Evolutionary conservation across 2,888 invertebrate species (phyloP).

Genomic region (Platerodrilus igneus): DNA sequence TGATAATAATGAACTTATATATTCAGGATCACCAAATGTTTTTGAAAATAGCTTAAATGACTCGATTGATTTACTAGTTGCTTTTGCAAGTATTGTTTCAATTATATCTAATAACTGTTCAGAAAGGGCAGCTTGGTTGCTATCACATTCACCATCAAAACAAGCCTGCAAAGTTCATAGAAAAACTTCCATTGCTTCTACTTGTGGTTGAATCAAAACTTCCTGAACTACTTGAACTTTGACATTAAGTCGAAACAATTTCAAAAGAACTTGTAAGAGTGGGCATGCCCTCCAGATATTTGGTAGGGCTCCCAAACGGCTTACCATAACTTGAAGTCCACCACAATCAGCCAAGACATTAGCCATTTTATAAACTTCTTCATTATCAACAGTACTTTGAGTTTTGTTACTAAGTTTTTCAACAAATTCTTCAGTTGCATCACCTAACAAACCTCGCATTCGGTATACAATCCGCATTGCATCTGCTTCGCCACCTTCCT

Average conservation of each 20-base stretch:
- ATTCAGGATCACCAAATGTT: constrained; percentile 86
- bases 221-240: constrained; percentile 88
- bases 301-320: constrained; percentile 77
- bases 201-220: constrained; percentile 78
- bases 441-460: constrained; percentile 95
- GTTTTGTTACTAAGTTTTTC: constrained; percentile 86
- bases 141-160: constrained; percentile 61
- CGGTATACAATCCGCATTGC: constrained; percentile 97
- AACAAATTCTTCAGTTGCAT: constrained; percentile 98
- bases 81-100: constrained; percentile 90
- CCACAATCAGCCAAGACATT: constrained; percentile 78
- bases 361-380: constrained; percentile 89
- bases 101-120: constrained; percentile 91
- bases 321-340: constrained; percentile 74
- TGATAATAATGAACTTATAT: constrained; percentile 76
- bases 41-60: constrained; percentile 81
- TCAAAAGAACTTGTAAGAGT: constrained; percentile 82
- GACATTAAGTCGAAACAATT: constrained; percentile 83
- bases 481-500: constrained; percentile 86
- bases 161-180: constrained; percentile 79
- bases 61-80: constrained; percentile 78
- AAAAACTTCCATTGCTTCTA: constrained; percentile 77
- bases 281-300: constrained; percentile 85
- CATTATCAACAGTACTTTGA: constrained; percentile 85
- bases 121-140: constrained; percentile 72